Evolutionary conservation across 2,797 vertebrate genomes (phyloP), one percentile per base, ranked within the genome.

Genomic region (Ptychobarbus kaznakovi): DNA sequence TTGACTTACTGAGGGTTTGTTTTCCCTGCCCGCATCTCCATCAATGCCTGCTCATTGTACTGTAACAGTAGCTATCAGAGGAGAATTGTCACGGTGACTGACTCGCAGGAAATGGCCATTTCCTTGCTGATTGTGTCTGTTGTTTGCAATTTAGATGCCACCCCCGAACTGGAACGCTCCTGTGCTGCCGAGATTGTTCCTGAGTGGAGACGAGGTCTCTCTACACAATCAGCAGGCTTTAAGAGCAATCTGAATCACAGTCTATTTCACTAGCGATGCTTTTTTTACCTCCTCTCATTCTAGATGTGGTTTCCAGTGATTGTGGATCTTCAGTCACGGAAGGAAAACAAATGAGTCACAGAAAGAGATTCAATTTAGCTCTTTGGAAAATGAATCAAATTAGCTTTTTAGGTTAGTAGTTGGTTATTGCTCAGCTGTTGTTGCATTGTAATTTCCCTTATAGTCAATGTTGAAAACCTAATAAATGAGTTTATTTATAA

Each of bases 111-210:
- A 91, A 87, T 89, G 87, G 86, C 90, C 87, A 91, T 92, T 92
- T 93, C 87, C 92, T 75, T 84, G 75, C 86, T 91, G 91, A 91
- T 94, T 90, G 92, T 88, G 87, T 91, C 88, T 25, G 72, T 88
- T 94, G 92, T 94, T 94, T 93, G 92, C 92, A 87, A 92, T 92
- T 87, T 87, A 90, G 88, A 90, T 89, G 85, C 88, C 87, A 80
- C 46, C 80, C 83, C 84, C 68, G 81, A 89, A 85, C 77, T 81
- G 81, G 74, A 87, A 87, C 66, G n/a, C 69, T 84, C 49, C 70
- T 66, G 61, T 38, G 32, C 16, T 38, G 46, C 22, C 16, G 35
- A 82, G 74, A 88, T 86, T 80, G 82, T 68, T 74, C 46, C 82
- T 79, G 69, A 72, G 83, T 80, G 63, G 65, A 82, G 70, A 53